phyloP scores from a whole-genome alignment of 2,888 invertebrate species.

The Siphonodentalium dalli region DNA sequence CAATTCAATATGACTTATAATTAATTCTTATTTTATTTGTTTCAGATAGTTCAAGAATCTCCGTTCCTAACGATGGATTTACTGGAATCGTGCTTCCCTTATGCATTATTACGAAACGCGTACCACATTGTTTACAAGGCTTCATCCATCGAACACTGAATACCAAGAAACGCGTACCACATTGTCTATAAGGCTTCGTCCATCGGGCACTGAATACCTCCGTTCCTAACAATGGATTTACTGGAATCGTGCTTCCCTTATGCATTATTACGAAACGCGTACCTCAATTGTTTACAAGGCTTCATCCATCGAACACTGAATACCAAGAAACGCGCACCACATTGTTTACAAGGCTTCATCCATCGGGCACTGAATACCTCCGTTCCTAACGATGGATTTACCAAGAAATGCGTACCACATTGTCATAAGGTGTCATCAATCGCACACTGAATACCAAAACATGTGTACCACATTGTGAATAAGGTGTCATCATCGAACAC shows the following conservation, averaged over 20 bases:
- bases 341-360: too few relatives aligned
- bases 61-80: slow-evolving; percentile 99
- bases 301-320: slow-evolving; percentile 36
- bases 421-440: slow-evolving; percentile 56
- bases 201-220: too few relatives aligned
- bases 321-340: not conserved
- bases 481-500: too few relatives aligned
- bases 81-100: slow-evolving; percentile 98
- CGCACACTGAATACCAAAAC: slow-evolving; percentile 13
- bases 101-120: slow-evolving; percentile 95
- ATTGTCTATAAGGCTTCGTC: too few relatives aligned
- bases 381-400: slow-evolving; percentile 98
- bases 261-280: slow-evolving; percentile 95
- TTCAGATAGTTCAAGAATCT: slow-evolving; percentile 93
- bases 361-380: too few relatives aligned
- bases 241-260: slow-evolving; percentile 99
- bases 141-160: slow-evolving; percentile 36
- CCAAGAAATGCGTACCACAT: slow-evolving; percentile 95
- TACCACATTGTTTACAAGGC: slow-evolving; percentile 75
- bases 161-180: not conserved
- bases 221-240: slow-evolving; percentile 98
- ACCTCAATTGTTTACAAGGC: slow-evolving; percentile 73
- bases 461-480: too few relatives aligned
- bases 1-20: too few relatives aligned
- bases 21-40: slow-evolving; percentile 28